Conservation (phyloP, 2,888 invertebrate genomes). For the Acanthacorydalis orientalis region DNA sequence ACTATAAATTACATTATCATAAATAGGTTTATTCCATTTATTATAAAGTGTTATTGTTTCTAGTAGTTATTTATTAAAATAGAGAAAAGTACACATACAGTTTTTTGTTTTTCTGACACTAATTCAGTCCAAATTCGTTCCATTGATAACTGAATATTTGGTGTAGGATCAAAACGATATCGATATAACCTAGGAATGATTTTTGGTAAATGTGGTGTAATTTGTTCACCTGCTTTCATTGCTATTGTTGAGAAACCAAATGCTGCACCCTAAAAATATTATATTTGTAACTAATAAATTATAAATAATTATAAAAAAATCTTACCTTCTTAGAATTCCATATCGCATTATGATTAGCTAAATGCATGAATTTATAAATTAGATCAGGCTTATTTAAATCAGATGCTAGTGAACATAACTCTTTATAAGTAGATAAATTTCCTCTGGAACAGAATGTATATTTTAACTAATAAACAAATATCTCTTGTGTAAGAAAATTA, state of each 20-base stretch:
- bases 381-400: conserved; percentile 91
- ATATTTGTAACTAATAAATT: not conserved
- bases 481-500: conserved; percentile 31
- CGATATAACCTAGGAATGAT: conserved; percentile 81
- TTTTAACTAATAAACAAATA: not conserved
- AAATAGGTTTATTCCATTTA: not conserved
- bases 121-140: conserved; percentile 84
- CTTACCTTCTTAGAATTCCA: conserved; percentile 82
- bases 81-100: conserved; percentile 32
- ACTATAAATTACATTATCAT: conserved; percentile 25
- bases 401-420: conserved; percentile 81
- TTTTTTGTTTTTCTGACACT: conserved; percentile 69
- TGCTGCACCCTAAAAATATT: conserved; percentile 60
- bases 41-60: not conserved
- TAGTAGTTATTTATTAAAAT: not conserved
- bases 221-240: conserved; percentile 63
- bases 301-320: conserved; percentile 1
- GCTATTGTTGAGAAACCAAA: conserved; percentile 84
- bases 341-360: conserved; percentile 84
- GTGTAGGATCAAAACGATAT: conserved; percentile 86
- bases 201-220: conserved; percentile 63
- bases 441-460: conserved; percentile 38
- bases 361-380: conserved; percentile 88
- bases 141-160: conserved; percentile 85
- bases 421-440: conserved; percentile 83